Evolutionary conservation across 2,888 invertebrate genomes (phyloP).

Genomic region (Rhopalosiphum nymphaeae): DNA sequence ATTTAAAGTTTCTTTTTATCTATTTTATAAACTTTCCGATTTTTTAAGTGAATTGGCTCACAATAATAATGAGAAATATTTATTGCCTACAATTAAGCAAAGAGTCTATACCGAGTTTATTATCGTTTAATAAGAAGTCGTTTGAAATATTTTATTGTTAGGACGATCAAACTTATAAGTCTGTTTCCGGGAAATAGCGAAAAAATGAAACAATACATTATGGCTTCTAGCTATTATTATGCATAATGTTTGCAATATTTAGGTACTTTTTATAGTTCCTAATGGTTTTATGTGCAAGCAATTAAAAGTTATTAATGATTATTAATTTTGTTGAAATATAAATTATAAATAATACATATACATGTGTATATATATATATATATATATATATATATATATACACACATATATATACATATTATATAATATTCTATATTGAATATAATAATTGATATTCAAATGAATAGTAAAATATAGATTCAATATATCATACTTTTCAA

Average conservation of each 20-base stretch:
- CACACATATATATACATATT: too few species aligned
- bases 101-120: background rate
- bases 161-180: background rate
- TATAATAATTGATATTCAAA: background rate
- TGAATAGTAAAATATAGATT: background rate
- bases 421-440: background rate
- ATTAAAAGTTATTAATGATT: background rate
- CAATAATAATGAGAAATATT: background rate
- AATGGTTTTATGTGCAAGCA: background rate
- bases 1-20: background rate
- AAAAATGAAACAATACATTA: background rate
- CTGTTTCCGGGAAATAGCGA: background rate
- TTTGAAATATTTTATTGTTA: constrained; percentile 12
- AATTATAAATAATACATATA: background rate
- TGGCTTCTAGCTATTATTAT: background rate
- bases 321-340: background rate
- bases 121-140: background rate
- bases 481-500: background rate
- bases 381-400: too few species aligned
- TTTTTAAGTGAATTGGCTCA: background rate
- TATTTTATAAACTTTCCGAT: background rate
- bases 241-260: background rate
- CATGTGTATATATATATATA: too few species aligned
- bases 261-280: background rate
- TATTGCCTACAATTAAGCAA: background rate